Conservation (phyloP, 2,113 vertebrate genomes). For the Pteropus alecto region DNA sequence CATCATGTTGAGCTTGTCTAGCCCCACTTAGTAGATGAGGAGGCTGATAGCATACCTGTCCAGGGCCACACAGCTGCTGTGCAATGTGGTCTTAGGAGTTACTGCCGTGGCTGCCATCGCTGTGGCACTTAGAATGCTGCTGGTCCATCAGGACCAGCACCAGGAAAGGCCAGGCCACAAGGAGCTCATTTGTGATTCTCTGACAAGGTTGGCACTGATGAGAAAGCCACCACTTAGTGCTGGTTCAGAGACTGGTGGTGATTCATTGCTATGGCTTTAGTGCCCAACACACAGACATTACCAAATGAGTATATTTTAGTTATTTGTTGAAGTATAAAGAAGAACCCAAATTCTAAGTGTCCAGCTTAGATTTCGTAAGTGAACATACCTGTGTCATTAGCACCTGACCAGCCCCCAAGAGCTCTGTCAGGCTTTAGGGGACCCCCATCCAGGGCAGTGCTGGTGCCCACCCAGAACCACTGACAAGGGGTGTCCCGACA, state of each 20-base stretch:
- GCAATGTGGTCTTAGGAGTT: rapidly evolving
- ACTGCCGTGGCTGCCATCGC: not conserved
- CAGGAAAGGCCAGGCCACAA: not conserved
- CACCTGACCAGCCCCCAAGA: not conserved
- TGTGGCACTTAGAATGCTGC: not conserved
- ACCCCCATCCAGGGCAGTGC: not conserved
- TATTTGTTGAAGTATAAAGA: not conserved
- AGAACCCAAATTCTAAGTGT: not conserved
- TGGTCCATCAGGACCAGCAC: not conserved
- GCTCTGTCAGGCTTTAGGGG: not conserved
- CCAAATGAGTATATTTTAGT: not conserved
- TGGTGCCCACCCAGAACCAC: not conserved
- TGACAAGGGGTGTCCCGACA: not conserved
- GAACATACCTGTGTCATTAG: not conserved
- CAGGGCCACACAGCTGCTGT: rapidly evolving
- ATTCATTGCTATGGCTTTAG: not conserved
- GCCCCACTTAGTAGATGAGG: not conserved
- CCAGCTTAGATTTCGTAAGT: not conserved
- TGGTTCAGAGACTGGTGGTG: not conserved
- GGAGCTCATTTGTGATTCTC: not conserved
- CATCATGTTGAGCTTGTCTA: not conserved
- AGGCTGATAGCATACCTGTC: not conserved
- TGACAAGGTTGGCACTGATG: not conserved
- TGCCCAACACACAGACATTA: not conserved
- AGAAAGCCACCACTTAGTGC: not conserved